Base-by-base conservation (phyloP, 2,888 invertebrate genomes). In the Eupithecia pulchellata region DNA sequence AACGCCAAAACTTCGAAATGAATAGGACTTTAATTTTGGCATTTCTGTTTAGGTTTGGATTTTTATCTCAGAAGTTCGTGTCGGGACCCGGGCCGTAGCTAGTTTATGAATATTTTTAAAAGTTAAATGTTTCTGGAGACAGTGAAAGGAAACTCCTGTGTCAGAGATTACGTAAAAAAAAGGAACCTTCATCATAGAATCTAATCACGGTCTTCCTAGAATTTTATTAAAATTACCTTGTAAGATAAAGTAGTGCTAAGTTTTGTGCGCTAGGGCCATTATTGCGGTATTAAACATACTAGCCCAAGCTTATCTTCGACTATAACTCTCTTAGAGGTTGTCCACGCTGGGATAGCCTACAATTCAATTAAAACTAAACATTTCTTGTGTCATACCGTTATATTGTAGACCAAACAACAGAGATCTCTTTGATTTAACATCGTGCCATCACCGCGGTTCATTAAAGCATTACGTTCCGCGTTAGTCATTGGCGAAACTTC, bases 401-500 rank as follows among this genome's bases (percentile, higher is more conserved):
- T 52, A 52, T 11, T 52, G 52, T 52, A 52, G n/a, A 68, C 52
- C 55, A 55, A 30, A 27, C 34, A 55, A 39, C 11, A 52, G 13
- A 60, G 63, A 25, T 47, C 17, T 29, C 64, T 65, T 63, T 32
- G 36, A 42, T 57, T 55, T 65, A 62, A 17, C 69, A 52, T 60
- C 57, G 61, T 62, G 66, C 47, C 52, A 61, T 60, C 13, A 60
- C 34, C 30, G 63, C 39, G 64, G 13, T 60, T 61, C 61, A 47
- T 61, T 61, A 61, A 17, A 32, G 20, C 34, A 69, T 69, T 66
- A 47, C 65, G 61, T 32, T 39, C 61, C 55, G 39, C 34, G 61
- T 73, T 69, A 73, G 66, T 73, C 72, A 73, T 67, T 61, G 66
- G 66, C 69, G 29, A 73, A 73, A 67, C 67, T 61, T 73, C 64